These are phyloP conservation scores for Rhorus exstirpatorius DNA, from an alignment of 2,888 invertebrate species.

Conservation along the genomic window DNA sequence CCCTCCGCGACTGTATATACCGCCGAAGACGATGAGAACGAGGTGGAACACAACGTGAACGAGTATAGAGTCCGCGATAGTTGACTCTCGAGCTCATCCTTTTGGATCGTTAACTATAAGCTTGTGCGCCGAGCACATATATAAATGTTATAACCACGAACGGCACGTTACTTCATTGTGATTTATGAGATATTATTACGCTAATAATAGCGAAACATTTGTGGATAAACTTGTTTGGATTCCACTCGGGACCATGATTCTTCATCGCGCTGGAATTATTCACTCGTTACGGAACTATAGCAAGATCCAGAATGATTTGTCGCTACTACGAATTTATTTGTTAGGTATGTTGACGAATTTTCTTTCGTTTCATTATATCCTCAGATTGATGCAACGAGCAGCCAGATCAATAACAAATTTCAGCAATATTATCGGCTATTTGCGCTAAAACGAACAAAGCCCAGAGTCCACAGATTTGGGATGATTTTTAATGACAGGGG, in stretches of 20 bases:
- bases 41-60: conserved; percentile 29
- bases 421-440: too few relatives aligned
- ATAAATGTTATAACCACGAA: conserved; percentile 54
- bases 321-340: too few relatives aligned
- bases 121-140: conserved; percentile 28
- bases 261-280: conserved; percentile 33
- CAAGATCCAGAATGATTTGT: conserved; percentile 11
- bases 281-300: too few relatives aligned
- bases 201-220: conserved; percentile 57
- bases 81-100: conserved; percentile 9
- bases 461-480: too few relatives aligned
- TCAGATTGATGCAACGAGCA: too few relatives aligned
- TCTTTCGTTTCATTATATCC: too few relatives aligned
- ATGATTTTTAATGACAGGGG: too few relatives aligned
- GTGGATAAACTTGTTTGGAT: not conserved
- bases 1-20: conserved; percentile 2
- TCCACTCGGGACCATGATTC: conserved; percentile 31
- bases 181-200: conserved; percentile 67
- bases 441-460: too few relatives aligned
- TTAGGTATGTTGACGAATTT: too few relatives aligned
- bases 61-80: conserved; percentile 16
- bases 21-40: conserved; percentile 50
- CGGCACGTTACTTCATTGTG: conserved; percentile 61
- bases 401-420: too few relatives aligned
- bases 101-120: conserved; percentile 62